Base-by-base conservation (phyloP, 2,888 invertebrate species). In the Germaria angustata region DNA sequence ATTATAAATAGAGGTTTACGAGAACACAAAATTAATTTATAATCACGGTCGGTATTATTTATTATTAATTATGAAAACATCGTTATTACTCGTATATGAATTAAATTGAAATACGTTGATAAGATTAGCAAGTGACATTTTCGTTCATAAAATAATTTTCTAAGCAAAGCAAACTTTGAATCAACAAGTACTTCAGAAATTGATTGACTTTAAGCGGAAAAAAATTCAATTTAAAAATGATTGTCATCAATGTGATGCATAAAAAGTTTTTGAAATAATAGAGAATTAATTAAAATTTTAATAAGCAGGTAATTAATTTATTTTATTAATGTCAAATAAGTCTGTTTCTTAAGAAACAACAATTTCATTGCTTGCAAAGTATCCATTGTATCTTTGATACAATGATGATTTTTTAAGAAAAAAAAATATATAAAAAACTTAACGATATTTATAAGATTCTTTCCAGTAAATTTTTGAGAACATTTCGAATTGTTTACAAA, bases 1-100 rank as follows among this genome's bases (percentile, higher is more conserved):
- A 17, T 2, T 46, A 3, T 49, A 22, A 24, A 24, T 51, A 51
- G 7, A 5, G 6, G 7, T 6, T 51, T 51, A 51, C 7, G n/a
- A 51, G 13, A 39, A 51, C 32, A 17, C 1, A 17, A 32, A 32
- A 55, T 9, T 55, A 0, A 53, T 15, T 32, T 53, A n/a, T 55
- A 32, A 51, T 55, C 32, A 15, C 53, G 13, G 0, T 34, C 22
- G 5, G 22, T 59, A 22, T 39, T 59, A 39, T 59, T 39, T 39
- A 87, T 87, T 88, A 89, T 88, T 88, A 89, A 89, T 89, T 89
- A 88, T 86, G 84, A 86, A 88, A 88, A 89, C 89, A 88, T 85
- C 85, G 83, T 87, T 86, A 88, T 88, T 89, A 28, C 6, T 28
- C 28, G 28, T 28, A 88, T 88, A 89, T 89, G 89, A 88, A 89